A percentile compares a stretch with the other conserved stretches of the same genome.
Evolutionary conservation across 1,140 invertebrate genomes (phyloP).

Genomic region (Drosophila trapezifrons): DNA sequence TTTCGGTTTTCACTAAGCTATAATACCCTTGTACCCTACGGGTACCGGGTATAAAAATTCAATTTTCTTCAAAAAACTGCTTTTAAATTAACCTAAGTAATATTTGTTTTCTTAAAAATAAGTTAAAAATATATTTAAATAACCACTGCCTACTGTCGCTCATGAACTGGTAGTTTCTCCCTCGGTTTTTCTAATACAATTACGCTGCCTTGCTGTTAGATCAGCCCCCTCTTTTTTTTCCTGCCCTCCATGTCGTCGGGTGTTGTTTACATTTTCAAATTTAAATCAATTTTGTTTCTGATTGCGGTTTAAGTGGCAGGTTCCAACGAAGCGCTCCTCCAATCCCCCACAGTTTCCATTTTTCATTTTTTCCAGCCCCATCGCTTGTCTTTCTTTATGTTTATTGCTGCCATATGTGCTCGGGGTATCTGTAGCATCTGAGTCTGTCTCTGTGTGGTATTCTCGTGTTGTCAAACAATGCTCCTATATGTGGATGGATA

Average conservation of each 20-base stretch:
- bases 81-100: too few relatives aligned
- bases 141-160: constrained; percentile 11
- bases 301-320: constrained; percentile 76
- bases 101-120: not conserved
- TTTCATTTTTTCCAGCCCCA: constrained; percentile 40
- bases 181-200: constrained; percentile 25
- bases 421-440: constrained; percentile 13
- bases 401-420: constrained; percentile 64
- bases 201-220: constrained; percentile 25
- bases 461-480: constrained; percentile 49
- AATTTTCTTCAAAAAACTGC: too few relatives aligned
- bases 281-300: constrained; percentile 76
- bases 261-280: constrained; percentile 72
- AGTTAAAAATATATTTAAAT: not conserved
- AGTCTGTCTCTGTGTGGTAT: constrained; percentile 26
- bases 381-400: constrained; percentile 48
- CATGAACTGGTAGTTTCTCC: constrained; percentile 12
- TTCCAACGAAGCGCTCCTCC: constrained; percentile 31
- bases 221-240: not conserved
- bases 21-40: too few relatives aligned
- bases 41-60: too few relatives aligned
- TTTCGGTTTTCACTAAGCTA: too few relatives aligned
- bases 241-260: not conserved
- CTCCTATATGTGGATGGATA: constrained; percentile 29
- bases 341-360: constrained; percentile 7